Conservation (phyloP, 2,113 vertebrate species). For the Otocyon megalotis region DNA sequence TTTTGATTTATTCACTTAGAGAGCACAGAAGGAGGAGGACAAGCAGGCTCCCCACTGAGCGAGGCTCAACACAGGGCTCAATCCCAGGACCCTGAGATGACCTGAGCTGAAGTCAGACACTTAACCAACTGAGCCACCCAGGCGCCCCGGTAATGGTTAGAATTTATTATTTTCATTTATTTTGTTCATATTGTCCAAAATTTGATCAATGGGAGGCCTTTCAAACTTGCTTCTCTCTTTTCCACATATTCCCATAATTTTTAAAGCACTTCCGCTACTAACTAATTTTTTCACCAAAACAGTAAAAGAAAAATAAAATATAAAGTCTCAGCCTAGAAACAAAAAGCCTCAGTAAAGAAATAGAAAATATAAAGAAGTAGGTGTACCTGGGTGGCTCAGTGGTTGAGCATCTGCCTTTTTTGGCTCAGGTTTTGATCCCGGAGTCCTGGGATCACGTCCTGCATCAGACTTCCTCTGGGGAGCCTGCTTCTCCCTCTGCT, state of each 20-base stretch:
- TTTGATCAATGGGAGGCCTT: not conserved
- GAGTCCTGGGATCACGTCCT: too few relatives aligned
- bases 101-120: not conserved
- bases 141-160: not conserved
- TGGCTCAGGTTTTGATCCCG: too few relatives aligned
- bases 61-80: not conserved
- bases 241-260: not conserved
- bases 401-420: too few relatives aligned
- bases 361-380: not conserved
- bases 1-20: not conserved
- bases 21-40: not conserved
- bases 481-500: too few relatives aligned
- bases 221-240: not conserved
- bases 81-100: not conserved
- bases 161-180: not conserved
- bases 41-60: not conserved
- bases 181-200: constrained; percentile 22
- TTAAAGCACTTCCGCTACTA: not conserved
- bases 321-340: not conserved
- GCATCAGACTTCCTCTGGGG: too few relatives aligned
- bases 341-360: not conserved
- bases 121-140: not conserved
- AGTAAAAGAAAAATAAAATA: not conserved
- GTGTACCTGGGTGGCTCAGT: too few relatives aligned
- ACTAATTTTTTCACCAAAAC: not conserved